Conservation (phyloP, 1,140 invertebrate species). For the Trialeurodes vaporariorum region DNA sequence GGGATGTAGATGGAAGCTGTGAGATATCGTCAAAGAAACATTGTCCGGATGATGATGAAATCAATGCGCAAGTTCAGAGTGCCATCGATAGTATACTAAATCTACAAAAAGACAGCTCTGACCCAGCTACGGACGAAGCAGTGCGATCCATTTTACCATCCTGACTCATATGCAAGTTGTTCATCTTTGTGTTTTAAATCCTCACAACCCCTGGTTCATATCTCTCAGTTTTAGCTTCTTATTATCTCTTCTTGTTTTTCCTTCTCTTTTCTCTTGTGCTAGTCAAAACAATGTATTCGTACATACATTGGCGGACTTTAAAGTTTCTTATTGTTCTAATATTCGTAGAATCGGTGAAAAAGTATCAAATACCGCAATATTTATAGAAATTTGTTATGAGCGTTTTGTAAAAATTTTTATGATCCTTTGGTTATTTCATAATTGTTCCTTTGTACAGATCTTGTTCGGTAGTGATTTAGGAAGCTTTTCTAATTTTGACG, state of each 20-base stretch:
- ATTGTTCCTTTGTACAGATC: background rate
- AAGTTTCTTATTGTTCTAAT: background rate
- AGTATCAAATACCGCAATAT: background rate
- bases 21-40: slow-evolving; percentile 24
- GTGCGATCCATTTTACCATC: slow-evolving; percentile 43
- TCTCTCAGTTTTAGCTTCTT: background rate
- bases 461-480: background rate
- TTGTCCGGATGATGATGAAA: slow-evolving; percentile 36
- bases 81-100: slow-evolving; percentile 66
- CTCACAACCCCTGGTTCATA: too few species aligned
- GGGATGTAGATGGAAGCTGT: background rate
- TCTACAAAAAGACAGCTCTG: slow-evolving; percentile 38
- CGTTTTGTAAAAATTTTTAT: background rate
- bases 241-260: background rate
- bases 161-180: slow-evolving; percentile 23
- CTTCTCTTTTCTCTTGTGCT: background rate
- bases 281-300: background rate
- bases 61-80: slow-evolving; percentile 61
- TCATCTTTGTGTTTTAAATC: too few species aligned
- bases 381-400: background rate
- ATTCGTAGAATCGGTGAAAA: background rate
- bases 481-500: background rate
- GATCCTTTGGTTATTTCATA: background rate
- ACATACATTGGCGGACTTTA: background rate
- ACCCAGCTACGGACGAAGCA: slow-evolving; percentile 42